These are phyloP conservation scores for Agrochola macilenta DNA, from an alignment of 2,888 invertebrate genomes.

Conservation along the genomic window DNA sequence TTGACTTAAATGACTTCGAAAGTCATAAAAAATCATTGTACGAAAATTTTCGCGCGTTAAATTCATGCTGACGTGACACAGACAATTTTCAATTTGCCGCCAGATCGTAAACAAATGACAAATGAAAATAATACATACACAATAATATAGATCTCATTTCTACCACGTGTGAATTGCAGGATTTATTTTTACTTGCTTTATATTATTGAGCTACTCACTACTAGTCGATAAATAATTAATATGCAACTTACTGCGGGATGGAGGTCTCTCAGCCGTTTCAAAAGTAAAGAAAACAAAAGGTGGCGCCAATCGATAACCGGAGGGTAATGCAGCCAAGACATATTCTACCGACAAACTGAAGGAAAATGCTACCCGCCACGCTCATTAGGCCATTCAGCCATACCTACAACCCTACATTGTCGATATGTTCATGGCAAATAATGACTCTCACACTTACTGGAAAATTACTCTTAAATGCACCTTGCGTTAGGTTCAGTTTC, in stretches of 20 bases:
- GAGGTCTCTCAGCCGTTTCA: neutral
- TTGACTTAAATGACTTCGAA: too few species aligned
- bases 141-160: too few species aligned
- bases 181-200: too few species aligned
- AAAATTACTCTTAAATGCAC: constrained; percentile 15
- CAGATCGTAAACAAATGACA: too few species aligned
- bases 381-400: neutral
- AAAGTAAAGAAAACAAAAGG: neutral
- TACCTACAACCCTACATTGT: neutral
- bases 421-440: neutral
- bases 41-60: too few species aligned
- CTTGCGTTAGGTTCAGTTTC: constrained; percentile 20
- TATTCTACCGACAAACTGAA: constrained; percentile 1
- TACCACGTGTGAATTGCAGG: too few species aligned
- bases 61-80: too few species aligned
- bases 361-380: neutral
- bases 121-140: too few species aligned
- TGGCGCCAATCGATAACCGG: neutral
- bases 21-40: too few species aligned
- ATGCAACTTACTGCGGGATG: neutral
- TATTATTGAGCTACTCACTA: too few species aligned
- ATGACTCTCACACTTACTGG: too few species aligned
- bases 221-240: neutral
- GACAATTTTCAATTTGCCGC: too few species aligned
- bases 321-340: constrained; percentile 2